Percentiles rank a stretch among this genome's conserved stretches.
These are phyloP conservation scores for Huso huso DNA, from an alignment of 2,797 vertebrate genomes.

Conservation along the genomic window DNA sequence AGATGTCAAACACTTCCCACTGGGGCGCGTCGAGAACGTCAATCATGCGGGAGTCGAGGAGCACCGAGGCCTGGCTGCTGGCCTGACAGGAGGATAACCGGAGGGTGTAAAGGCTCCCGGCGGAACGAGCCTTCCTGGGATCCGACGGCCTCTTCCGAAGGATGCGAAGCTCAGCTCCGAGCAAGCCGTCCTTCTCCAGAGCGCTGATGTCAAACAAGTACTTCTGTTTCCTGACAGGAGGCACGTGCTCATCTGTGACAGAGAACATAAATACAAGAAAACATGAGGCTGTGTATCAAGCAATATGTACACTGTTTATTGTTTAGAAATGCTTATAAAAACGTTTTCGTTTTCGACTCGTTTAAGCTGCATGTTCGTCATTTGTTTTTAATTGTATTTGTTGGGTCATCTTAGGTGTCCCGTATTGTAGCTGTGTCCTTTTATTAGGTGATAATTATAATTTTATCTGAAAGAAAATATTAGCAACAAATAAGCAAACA, in stretches of 20 bases:
- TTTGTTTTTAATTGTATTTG: too few species aligned
- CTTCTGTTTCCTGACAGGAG: conserved; percentile 75
- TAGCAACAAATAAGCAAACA: too few species aligned
- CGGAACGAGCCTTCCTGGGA: conserved; percentile 50
- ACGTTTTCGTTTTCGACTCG: too few species aligned
- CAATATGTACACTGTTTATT: too few species aligned
- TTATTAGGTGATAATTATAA: too few species aligned
- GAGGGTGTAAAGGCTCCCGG: conserved; percentile 57
- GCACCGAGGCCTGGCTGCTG: conserved; percentile 40
- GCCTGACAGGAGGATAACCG: conserved; percentile 73
- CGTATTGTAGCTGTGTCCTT: too few species aligned
- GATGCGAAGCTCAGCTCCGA: conserved; percentile 87
- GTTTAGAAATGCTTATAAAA: too few species aligned
- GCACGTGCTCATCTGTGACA: conserved; percentile 69
- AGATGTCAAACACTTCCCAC: conserved; percentile 95
- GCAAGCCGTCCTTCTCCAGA: conserved; percentile 82
- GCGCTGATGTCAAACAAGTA: conserved; percentile 91
- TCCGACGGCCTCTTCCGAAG: conserved; percentile 74
- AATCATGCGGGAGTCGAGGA: conserved; percentile 65
- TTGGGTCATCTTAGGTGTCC: too few species aligned
- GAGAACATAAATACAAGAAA: too few species aligned
- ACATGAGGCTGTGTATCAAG: too few species aligned
- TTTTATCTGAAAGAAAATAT: too few species aligned
- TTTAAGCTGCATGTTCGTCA: too few species aligned
- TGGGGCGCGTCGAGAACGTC: conserved; percentile 62